Percentiles rank a stretch among this genome's conserved stretches.
Conservation (phyloP, 2,888 invertebrate species). For the Trichacis sp. region DNA sequence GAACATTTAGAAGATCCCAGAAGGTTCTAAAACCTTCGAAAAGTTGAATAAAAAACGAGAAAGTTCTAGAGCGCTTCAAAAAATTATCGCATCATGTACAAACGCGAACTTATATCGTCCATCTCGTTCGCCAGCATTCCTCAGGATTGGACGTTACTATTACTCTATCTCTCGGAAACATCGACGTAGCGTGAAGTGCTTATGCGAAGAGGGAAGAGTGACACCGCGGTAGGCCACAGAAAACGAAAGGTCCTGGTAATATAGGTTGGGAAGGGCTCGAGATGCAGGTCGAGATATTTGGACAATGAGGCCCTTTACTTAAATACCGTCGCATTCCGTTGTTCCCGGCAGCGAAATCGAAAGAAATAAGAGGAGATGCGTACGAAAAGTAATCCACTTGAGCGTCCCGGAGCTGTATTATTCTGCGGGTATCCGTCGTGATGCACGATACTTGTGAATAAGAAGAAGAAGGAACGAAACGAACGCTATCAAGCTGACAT, state of each 20-base stretch:
- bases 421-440: slow-evolving; percentile 28
- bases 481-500: slow-evolving; percentile 39
- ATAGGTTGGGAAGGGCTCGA: slow-evolving; percentile 28
- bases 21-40: too few relatives aligned
- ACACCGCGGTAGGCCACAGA: slow-evolving; percentile 42
- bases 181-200: slow-evolving; percentile 18
- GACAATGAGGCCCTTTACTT: slow-evolving; percentile 36
- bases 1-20: too few relatives aligned
- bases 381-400: not conserved
- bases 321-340: slow-evolving; percentile 37
- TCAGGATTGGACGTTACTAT: too few relatives aligned
- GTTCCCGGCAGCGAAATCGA: slow-evolving; percentile 23
- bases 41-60: too few relatives aligned
- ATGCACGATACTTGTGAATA: slow-evolving; percentile 28
- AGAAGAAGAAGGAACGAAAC: slow-evolving; percentile 31
- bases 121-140: too few relatives aligned
- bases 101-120: too few relatives aligned
- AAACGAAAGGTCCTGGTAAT: slow-evolving; percentile 43
- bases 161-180: slow-evolving; percentile 29
- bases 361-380: slow-evolving; percentile 9
- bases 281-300: slow-evolving; percentile 29
- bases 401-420: not conserved
- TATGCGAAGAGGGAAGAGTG: not conserved
- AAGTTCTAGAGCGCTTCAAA: too few relatives aligned
- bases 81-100: too few relatives aligned